A percentile compares a stretch with the other conserved stretches of the same genome.
phyloP scores from a whole-genome alignment of 2,113 vertebrate species.

The Pterophyllum scalare region DNA sequence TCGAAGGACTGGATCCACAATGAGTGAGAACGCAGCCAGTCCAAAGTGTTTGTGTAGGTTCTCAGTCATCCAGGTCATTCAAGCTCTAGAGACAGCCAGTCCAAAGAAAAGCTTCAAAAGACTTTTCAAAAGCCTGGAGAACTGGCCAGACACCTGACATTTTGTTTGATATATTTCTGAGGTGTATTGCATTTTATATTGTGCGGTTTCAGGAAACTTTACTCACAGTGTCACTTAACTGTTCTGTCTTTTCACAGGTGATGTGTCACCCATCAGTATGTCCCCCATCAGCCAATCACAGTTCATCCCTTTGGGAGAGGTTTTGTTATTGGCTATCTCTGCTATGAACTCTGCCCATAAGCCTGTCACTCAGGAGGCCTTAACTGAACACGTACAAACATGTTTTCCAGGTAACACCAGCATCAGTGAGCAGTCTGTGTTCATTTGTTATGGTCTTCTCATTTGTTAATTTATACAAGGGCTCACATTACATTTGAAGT shows the following conservation, averaged over 20 bases:
- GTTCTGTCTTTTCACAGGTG: conserved; percentile 84
- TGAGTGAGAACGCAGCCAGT: too few relatives aligned
- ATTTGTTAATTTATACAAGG: neutral
- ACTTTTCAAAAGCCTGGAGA: neutral
- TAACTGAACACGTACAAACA: conserved; percentile 96
- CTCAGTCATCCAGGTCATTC: too few relatives aligned
- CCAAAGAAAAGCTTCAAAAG: too few relatives aligned
- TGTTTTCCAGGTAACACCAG: conserved; percentile 94
- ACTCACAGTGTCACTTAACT: neutral
- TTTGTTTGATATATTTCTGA: neutral
- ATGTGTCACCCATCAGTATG: conserved; percentile 99
- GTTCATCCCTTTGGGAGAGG: conserved; percentile 98
- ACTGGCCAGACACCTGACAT: neutral
- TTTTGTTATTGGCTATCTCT: conserved; percentile 98
- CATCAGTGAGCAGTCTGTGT: neutral
- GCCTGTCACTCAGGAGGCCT: conserved; percentile 96
- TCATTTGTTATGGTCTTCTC: neutral
- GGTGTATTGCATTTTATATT: neutral
- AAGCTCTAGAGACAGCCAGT: too few relatives aligned
- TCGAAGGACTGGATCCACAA: too few relatives aligned
- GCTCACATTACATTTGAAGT: neutral
- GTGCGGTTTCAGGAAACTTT: neutral
- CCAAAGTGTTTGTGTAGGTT: too few relatives aligned
- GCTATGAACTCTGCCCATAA: conserved; percentile 98
- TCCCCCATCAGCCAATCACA: conserved; percentile 99